Evolutionary conservation across 2,113 vertebrate species (phyloP).

Genomic region (Datnioides undecimradiatus): DNA sequence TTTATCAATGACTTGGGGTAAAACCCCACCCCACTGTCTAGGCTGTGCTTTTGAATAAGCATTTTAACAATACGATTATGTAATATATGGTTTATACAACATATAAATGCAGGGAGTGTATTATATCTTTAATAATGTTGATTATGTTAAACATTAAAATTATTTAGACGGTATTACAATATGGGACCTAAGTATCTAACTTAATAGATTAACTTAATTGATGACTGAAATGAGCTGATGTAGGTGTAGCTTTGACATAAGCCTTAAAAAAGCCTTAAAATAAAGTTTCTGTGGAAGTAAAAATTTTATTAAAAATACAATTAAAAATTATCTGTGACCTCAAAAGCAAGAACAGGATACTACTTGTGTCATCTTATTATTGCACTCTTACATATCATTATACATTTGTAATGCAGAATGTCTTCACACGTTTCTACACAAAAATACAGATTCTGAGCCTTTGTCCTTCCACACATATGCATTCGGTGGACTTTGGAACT

Average conservation of each 20-base stretch:
- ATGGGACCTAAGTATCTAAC: not conserved
- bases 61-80: conserved; percentile 3
- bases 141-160: not conserved
- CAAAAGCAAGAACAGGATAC: not conserved
- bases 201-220: not conserved
- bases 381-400: not conserved
- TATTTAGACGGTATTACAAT: not conserved
- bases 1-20: conserved; percentile 20
- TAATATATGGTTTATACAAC: not conserved
- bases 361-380: not conserved
- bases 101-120: not conserved
- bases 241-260: not conserved
- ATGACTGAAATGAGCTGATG: not conserved
- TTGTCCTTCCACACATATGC: conserved; percentile 14
- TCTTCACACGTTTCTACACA: not conserved
- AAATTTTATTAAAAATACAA: not conserved
- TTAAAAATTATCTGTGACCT: not conserved
- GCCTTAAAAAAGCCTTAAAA: not conserved
- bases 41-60: conserved; percentile 1
- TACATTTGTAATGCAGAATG: not conserved
- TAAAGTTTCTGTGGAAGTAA: not conserved
- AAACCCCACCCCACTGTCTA: conserved; percentile 9
- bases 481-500: conserved; percentile 21
- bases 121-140: not conserved
- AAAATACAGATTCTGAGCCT: not conserved